Evolutionary conservation across 2,888 invertebrate genomes (phyloP).

Genomic region (Torymus texanus): DNA sequence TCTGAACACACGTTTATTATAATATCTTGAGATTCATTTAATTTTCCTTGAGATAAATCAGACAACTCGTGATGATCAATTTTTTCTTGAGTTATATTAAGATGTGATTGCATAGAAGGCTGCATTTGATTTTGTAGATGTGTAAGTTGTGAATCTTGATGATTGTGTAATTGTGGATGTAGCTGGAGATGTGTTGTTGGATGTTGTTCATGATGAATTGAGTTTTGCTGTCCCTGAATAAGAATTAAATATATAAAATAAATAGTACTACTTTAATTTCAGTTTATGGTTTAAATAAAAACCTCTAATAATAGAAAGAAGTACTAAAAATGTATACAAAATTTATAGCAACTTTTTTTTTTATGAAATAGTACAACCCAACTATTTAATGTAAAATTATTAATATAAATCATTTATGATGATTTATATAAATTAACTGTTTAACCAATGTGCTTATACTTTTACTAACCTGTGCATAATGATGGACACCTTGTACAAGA

Average conservation of each 20-base stretch:
- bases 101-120: conserved; percentile 58
- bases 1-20: conserved; percentile 60
- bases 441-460: conserved; percentile 5
- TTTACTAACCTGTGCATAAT: conserved; percentile 67
- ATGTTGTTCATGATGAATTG: conserved; percentile 59
- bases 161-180: conserved; percentile 62
- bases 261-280: not conserved
- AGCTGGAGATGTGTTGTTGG: conserved; percentile 55
- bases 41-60: conserved; percentile 35
- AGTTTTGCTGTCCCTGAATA: conserved; percentile 61
- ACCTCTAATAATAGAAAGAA: too few species aligned
- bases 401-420: too few species aligned
- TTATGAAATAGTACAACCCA: too few species aligned
- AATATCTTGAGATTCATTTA: conserved; percentile 46
- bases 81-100: conserved; percentile 60
- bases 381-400: too few species aligned
- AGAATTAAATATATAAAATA: conserved; percentile 5
- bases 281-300: too few species aligned
- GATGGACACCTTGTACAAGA: conserved; percentile 70
- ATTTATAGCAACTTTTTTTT: too few species aligned
- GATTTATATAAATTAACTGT: too few species aligned
- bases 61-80: conserved; percentile 56
- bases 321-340: too few species aligned
- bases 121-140: conserved; percentile 63
- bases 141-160: conserved; percentile 66